Conservation (phyloP, 1,140 invertebrate species). For the Aphelinus atriplicis region DNA sequence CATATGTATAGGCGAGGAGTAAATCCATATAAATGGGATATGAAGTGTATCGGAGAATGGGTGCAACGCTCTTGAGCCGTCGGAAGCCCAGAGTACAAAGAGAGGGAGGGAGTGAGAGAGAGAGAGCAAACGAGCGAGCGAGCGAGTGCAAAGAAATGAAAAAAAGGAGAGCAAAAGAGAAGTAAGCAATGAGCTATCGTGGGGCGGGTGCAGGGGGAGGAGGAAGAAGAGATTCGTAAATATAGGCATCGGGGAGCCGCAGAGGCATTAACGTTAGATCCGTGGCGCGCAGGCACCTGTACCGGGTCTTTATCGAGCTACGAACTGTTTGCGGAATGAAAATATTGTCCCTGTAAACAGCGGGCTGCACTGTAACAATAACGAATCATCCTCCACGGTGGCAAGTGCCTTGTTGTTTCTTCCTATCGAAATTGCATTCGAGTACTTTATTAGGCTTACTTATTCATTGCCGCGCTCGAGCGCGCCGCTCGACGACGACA, state of each 20-base stretch:
- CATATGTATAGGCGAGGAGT: not conserved
- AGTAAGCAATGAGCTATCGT: too few relatives aligned
- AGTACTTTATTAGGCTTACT: constrained; percentile 35
- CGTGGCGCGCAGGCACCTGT: constrained; percentile 51
- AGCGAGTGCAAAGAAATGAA: not conserved
- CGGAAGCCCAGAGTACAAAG: not conserved
- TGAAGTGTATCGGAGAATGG: too few relatives aligned
- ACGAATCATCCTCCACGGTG: constrained; percentile 49
- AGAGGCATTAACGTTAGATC: constrained; percentile 58
- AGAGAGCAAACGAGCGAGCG: not conserved
- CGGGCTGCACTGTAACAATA: constrained; percentile 55
- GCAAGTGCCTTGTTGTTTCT: constrained; percentile 36
- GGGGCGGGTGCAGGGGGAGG: not conserved
- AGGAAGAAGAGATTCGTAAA: constrained; percentile 52
- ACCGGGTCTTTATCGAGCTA: constrained; percentile 62
- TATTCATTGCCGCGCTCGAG: too few relatives aligned
- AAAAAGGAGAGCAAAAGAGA: too few relatives aligned
- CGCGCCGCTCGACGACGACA: too few relatives aligned
- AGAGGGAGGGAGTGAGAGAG: constrained; percentile 20
- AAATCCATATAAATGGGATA: too few relatives aligned
- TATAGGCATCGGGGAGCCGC: constrained; percentile 45
- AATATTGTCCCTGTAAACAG: constrained; percentile 67
- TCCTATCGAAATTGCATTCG: constrained; percentile 40
- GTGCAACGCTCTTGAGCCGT: too few relatives aligned
- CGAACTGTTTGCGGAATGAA: constrained; percentile 65